Evolutionary conservation across 2,797 vertebrate species (phyloP), one percentile per base, ranked within the genome.

Genomic region (Rhinoraja longicauda): DNA sequence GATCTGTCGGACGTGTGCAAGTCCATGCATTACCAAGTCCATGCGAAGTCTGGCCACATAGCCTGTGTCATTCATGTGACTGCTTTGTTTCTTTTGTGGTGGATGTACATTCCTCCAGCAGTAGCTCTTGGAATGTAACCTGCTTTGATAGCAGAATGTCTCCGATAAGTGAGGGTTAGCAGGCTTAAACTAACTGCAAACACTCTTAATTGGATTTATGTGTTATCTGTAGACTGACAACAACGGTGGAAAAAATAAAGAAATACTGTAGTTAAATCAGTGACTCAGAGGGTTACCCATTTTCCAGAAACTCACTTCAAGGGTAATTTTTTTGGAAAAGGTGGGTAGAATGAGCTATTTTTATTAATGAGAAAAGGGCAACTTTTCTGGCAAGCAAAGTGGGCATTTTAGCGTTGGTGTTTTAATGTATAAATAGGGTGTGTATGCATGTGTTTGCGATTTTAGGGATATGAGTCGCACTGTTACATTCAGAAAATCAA

Each of bases 91-190:
- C 90, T 75, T 91, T 92, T 72, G 70, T 75, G 21, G 39, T 45
- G 26, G 24, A 53, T 45, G 45, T 53, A 70, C 67, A 26, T 92
- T 92, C 36, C 90, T 92, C 70, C 90, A 57, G 10, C 26, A 75
- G 88, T n/a, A 91, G 70, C 67, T 53, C 72, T 72, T 92, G 90
- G 90, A 92, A 92, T 92, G 90, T 92, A 92, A 92, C 90, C 26
- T 88, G 67, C 90, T 92, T 92, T 92, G 32, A 75, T 75, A 92
- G 70, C 39, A 29, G 70, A 92, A 92, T 57, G 90, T 13, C 70
- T 75, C 36, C 32, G 70, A 75, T 57, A 92, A 36, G 70, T 45
- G 39, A 29, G 36, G 72, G 70, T 26, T 72, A 6, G 67, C 24
- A 75, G 90, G 15, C 90, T 45, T 29, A 75, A 92, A 57, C 10